phyloP scores from a whole-genome alignment of 2,113 vertebrate species.

The Turnix velox region DNA sequence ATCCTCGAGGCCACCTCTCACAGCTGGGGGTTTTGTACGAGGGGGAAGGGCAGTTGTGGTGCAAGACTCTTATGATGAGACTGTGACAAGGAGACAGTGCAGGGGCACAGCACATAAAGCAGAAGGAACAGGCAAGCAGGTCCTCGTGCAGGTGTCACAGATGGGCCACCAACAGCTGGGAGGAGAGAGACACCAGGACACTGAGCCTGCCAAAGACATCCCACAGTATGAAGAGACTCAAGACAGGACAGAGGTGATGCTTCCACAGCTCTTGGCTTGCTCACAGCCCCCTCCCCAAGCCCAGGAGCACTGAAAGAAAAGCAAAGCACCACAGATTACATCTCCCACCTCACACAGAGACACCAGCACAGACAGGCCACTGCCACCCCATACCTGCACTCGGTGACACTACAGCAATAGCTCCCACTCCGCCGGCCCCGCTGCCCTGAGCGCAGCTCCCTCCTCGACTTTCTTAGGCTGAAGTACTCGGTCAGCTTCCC shows the following conservation, averaged over 20 bases:
- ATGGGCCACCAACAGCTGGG: rapidly evolving
- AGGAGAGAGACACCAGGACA: rapidly evolving
- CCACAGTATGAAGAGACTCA: rapidly evolving
- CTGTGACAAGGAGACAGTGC: rapidly evolving
- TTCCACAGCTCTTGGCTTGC: not conserved
- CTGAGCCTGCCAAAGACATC: rapidly evolving
- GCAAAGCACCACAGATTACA: not conserved
- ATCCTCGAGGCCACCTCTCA: not conserved
- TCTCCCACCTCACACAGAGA: not conserved
- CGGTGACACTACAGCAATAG: slow-evolving; percentile 84
- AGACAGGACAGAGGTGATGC: rapidly evolving
- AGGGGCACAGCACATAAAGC: not conserved
- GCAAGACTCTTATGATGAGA: not conserved
- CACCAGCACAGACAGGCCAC: rapidly evolving
- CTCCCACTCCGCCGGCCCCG: slow-evolving; percentile 80
- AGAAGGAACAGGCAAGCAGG: not conserved
- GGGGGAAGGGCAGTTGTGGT: not conserved
- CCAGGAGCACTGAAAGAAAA: not conserved
- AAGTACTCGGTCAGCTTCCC: slow-evolving; percentile 93
- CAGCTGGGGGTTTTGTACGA: rapidly evolving
- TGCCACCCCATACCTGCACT: slow-evolving; percentile 80
- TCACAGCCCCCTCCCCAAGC: not conserved
- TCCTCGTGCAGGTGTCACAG: not conserved
- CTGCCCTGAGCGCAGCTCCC: slow-evolving; percentile 79
- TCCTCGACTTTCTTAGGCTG: slow-evolving; percentile 85